Base-by-base conservation (phyloP, 2,888 invertebrate species). In the Oligia fasciuncula region DNA sequence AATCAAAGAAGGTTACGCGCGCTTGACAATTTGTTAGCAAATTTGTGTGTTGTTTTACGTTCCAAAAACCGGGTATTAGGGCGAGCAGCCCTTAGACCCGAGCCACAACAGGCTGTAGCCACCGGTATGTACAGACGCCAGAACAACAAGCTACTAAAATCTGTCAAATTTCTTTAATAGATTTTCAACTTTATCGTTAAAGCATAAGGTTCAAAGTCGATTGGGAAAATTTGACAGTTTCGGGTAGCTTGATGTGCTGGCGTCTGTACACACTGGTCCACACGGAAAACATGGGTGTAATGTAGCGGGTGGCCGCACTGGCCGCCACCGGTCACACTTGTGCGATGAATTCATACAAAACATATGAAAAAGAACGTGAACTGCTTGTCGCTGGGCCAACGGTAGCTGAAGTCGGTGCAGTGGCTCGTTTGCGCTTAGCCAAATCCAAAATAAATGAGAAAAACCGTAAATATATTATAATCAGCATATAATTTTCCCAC, bases 371-470 rank as follows among this genome's bases (percentile, higher is more conserved):
- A 51, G 62, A 1, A 60, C 1, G 8, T 63, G 35, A 63, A 29
- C 35, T 63, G 62, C 29, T 63, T 63, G 17, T 35, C 62, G 29
- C 29, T 17, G 14, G 14, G 29, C 17, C 8, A 63, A 11, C 23
- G 17, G 62, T 17, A 17, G 0, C 35, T 63, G 35, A 17, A 9
- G 4, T 1, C n/a, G 11, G 1, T 57, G 57, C 63, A 0, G 35
- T 63, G 63, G 35, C 63, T 35, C 19, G 35, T 63, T 63, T 63
- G 35, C 29, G 17, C 8, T 3, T 19, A 40, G 17, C 19, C 23
- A n/a, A 63, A n/a, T 3, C 17, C 40, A 46, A 76, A 76, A 23
- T 75, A 29, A 75, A 43, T 54, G 6, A 14, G 29, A 69, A 43
- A 43, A 57, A 57, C 43, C n/a, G 9, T 70, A 40, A 65, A 19